A percentile compares a stretch with the other conserved stretches of the same genome.
Conservation (phyloP, 1,140 invertebrate species). For the Bombus pyrosoma region DNA sequence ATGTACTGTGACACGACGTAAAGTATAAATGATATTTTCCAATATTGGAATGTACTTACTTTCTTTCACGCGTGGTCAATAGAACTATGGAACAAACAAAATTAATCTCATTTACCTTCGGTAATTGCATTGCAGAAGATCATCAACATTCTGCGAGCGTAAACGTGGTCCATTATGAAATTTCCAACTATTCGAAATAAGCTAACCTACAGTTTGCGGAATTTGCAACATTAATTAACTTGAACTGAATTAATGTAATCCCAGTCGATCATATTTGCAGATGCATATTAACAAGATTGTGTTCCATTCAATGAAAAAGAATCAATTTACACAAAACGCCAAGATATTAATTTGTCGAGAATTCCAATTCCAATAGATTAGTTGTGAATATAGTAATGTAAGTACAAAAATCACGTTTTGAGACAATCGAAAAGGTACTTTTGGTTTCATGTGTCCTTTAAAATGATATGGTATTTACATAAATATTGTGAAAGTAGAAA, state of each 20-base stretch:
- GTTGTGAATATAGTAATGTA: no score
- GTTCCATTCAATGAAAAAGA: background rate
- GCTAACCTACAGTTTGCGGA: background rate
- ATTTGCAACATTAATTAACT: background rate
- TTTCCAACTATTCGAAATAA: conserved; percentile 2
- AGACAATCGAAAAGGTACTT: no score
- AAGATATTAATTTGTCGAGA: background rate
- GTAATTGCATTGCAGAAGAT: background rate
- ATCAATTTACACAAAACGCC: background rate
- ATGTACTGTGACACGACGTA: no score
- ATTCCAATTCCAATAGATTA: background rate
- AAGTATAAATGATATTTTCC: background rate
- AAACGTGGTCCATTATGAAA: conserved; percentile 1
- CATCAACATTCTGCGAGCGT: background rate
- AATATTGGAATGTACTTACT: background rate
- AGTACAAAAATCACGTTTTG: no score
- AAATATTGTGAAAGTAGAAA: background rate
- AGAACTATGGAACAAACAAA: background rate
- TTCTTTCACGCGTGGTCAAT: background rate
- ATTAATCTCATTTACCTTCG: background rate
- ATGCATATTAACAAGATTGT: background rate
- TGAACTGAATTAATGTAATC: conserved; percentile 4
- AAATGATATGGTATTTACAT: background rate
- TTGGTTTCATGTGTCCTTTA: no score
- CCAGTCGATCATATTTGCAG: background rate